phyloP scores from a whole-genome alignment of 2,797 vertebrate genomes.

The Antrozous pallidus region DNA sequence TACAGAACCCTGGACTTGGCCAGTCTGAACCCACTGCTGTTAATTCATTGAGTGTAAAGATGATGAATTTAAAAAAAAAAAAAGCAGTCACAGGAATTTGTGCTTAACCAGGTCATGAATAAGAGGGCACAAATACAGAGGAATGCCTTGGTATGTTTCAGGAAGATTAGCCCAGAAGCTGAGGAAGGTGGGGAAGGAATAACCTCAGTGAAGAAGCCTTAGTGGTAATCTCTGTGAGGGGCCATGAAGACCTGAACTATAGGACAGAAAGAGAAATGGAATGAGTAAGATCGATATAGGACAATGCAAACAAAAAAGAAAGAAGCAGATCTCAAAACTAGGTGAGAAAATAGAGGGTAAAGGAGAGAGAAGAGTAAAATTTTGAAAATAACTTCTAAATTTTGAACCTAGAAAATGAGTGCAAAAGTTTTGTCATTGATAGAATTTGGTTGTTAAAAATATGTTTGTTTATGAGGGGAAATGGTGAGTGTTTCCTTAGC shows the following conservation, averaged over 20 bases:
- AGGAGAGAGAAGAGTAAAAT: neutral
- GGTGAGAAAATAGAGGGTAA: neutral
- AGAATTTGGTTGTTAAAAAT: neutral
- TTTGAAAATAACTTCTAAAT: constrained; percentile 1
- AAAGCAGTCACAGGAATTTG: neutral
- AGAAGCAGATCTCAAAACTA: neutral
- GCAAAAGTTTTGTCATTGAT: neutral
- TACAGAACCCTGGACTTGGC: too few species aligned
- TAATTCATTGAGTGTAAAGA: too few species aligned
- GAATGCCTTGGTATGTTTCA: neutral
- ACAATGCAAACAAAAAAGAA: neutral
- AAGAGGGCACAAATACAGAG: neutral
- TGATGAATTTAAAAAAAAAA: too few species aligned
- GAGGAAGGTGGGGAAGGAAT: neutral
- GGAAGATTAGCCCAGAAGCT: neutral
- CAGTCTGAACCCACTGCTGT: too few species aligned
- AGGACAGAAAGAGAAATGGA: neutral
- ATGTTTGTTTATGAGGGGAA: neutral
- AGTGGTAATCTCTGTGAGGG: neutral
- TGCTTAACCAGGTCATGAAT: neutral
- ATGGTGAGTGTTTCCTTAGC: neutral
- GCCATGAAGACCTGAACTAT: neutral
- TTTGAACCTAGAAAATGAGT: neutral
- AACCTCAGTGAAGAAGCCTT: neutral
- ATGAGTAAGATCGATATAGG: neutral